Conservation (phyloP, 2,113 vertebrate genomes). For the Thalassarche chlororhynchos region DNA sequence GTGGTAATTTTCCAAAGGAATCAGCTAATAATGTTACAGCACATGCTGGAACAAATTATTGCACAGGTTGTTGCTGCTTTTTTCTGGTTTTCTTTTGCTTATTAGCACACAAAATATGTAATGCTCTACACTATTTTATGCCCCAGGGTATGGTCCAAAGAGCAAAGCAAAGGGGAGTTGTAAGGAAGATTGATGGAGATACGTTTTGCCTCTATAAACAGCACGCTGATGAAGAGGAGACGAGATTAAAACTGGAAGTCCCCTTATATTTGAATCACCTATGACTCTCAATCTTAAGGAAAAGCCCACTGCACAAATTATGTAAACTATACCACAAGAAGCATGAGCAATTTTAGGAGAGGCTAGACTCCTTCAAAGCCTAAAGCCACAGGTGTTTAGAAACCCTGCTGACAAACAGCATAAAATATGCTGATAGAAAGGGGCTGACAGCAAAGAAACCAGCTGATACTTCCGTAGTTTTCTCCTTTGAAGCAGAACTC, state of each 20-base stretch:
- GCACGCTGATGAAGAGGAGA: neutral
- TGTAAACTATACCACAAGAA: neutral
- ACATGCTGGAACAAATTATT: neutral
- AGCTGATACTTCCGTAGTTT: neutral
- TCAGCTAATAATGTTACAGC: neutral
- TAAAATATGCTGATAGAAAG: neutral
- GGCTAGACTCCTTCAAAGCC: neutral
- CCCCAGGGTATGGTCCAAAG: neutral
- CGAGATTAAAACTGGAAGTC: neutral
- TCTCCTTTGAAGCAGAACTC: neutral
- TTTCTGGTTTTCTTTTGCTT: neutral
- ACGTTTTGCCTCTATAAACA: neutral
- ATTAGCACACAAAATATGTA: neutral
- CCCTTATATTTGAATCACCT: neutral
- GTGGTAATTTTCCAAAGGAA: slow-evolving; percentile 38
- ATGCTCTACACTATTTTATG: neutral
- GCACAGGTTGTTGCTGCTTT: neutral
- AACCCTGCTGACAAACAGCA: neutral
- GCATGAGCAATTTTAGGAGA: neutral
- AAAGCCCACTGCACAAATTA: neutral
- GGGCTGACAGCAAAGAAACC: neutral
- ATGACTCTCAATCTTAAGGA: neutral
- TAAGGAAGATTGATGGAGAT: neutral
- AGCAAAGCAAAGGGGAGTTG: neutral
- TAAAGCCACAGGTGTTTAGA: neutral